Percentiles rank a stretch among this genome's conserved stretches.
Evolutionary conservation across 2,113 vertebrate genomes (phyloP).

Genomic region (Rynchops niger): DNA sequence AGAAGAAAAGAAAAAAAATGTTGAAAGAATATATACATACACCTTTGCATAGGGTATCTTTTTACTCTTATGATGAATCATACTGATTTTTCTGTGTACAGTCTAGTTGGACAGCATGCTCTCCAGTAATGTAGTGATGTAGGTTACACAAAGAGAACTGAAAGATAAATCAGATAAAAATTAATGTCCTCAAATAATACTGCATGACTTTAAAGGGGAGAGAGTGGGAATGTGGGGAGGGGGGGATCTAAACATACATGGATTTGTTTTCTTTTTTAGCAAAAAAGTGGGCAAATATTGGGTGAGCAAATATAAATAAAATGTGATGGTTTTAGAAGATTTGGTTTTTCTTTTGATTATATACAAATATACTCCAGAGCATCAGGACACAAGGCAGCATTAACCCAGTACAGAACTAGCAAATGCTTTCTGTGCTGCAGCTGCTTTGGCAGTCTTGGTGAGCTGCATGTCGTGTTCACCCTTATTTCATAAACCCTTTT

Average conservation of each 20-base stretch:
- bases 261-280: not conserved
- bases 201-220: not conserved
- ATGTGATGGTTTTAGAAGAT: not conserved
- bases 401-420: not conserved
- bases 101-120: not conserved
- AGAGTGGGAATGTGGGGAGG: accelerated
- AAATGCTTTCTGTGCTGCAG: not conserved
- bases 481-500: not conserved
- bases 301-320: not conserved
- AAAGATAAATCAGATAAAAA: not conserved
- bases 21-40: not conserved
- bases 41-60: not conserved
- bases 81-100: not conserved
- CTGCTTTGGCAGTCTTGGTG: not conserved
- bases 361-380: not conserved
- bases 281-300: not conserved
- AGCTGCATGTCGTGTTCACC: not conserved
- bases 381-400: not conserved
- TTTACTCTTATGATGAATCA: not conserved
- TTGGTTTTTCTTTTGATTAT: not conserved
- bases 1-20: not conserved
- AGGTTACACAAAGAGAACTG: not conserved
- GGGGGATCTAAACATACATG: not conserved
- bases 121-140: not conserved
- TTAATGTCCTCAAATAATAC: not conserved